Evolutionary conservation across 1,140 invertebrate species (phyloP).

Genomic region (Trichonephila clavata): DNA sequence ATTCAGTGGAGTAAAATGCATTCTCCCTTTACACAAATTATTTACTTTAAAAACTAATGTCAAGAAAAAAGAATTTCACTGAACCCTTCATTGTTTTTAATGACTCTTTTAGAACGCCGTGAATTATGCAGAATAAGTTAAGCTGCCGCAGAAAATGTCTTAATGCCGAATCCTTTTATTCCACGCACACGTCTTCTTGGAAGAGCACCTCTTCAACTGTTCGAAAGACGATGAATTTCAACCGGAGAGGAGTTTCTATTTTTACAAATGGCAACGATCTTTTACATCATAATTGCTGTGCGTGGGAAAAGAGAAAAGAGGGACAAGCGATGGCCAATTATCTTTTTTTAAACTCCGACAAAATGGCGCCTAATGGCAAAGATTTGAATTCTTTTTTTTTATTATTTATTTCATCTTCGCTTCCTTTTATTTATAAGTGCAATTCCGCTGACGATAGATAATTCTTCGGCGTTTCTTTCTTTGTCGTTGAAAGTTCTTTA

Average conservation of each 20-base stretch:
- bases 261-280: slow-evolving; percentile 28
- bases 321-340: slow-evolving; percentile 41
- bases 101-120: not conserved
- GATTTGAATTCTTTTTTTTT: not conserved
- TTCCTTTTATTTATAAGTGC: slow-evolving; percentile 46
- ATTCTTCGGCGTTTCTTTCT: not conserved
- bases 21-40: not conserved
- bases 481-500: not conserved
- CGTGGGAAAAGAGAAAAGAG: slow-evolving; percentile 13
- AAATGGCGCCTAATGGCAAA: slow-evolving; percentile 39
- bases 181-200: not conserved
- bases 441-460: not conserved
- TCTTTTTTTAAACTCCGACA: slow-evolving; percentile 45
- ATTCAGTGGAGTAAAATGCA: not conserved
- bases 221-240: slow-evolving; percentile 8
- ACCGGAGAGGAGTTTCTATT: slow-evolving; percentile 22
- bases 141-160: not conserved
- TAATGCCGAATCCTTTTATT: not conserved
- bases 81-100: not conserved
- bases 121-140: not conserved
- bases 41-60: too few species aligned
- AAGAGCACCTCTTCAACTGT: not conserved
- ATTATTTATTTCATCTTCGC: not conserved
- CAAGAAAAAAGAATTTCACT: not conserved
- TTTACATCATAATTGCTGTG: slow-evolving; percentile 24